Base-by-base conservation (phyloP, 2,113 vertebrate species). In the Corvus cornix region DNA sequence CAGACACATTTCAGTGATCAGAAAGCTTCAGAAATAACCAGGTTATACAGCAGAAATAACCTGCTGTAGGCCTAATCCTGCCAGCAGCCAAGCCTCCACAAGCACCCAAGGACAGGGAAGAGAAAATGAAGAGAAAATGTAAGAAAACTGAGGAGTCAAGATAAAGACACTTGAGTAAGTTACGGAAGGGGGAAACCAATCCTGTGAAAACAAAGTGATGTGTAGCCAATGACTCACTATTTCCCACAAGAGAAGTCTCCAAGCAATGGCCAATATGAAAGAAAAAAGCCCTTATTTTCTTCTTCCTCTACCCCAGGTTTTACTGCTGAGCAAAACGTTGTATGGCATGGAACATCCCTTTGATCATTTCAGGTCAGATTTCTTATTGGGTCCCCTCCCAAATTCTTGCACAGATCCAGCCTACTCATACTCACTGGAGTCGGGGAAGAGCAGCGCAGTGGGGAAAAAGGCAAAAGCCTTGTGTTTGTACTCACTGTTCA, bases 281-380 rank as follows among this genome's bases (percentile, higher is more conserved):
- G 10, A 20, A 66, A 83, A n/a, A 68, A 16, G 21, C 2, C 0
- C 3, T 35, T 28, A 31, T 30, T 33, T 7, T 10, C 41, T 56
- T 87, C 43, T 52, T 81, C 21, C 30, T 68, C 51, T 35, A 35
- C 7, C 5, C 2, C 10, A 84, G 23, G 7, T 69, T 93, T 93
- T 76, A 59, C 30, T 56, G 26, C 41, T 74, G n/a, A 68, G 9
- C 7, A 27, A 27, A 22, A 39, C 0, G 0, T 21, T 41, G 30
- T 12, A 62, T 5, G 12, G 21, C n/a, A 63, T 7, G 35, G 48
- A 75, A 70, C 23, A 86, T n/a, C 13, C 16, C 17, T 78, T 35
- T 55, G 22, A 43, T 53, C 22, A 82, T 0, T 79, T 67, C 7
- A 12, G 60, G 26, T 78, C 39, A 79, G 43, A 35, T 67, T 24